Conservation (phyloP, 2,113 vertebrate genomes). For the Pelecanoides urinatrix region DNA sequence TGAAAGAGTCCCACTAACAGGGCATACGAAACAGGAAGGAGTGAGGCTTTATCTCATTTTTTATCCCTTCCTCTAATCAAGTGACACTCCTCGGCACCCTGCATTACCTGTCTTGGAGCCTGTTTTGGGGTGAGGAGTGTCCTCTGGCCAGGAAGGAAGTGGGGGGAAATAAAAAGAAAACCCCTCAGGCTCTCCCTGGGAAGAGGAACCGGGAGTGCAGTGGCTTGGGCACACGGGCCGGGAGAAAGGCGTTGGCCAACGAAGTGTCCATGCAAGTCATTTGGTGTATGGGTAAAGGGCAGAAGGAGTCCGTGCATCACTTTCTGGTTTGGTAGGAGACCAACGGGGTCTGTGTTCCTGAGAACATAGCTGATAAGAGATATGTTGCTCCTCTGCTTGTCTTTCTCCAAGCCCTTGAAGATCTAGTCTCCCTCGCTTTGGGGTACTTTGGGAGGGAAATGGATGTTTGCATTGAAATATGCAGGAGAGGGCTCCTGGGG, state of each 20-base stretch:
- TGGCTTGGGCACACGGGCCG: neutral
- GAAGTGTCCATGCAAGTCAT: neutral
- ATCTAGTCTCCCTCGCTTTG: too few species aligned
- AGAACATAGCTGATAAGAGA: neutral
- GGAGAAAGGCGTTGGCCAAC: neutral
- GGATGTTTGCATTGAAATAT: neutral
- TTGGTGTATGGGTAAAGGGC: neutral
- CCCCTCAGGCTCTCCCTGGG: neutral
- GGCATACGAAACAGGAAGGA: neutral
- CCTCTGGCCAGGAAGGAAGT: neutral
- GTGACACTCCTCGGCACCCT: neutral
- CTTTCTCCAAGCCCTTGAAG: neutral
- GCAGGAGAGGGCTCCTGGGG: neutral
- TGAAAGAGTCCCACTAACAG: neutral
- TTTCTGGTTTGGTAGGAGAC: neutral
- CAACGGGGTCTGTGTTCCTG: rapidly evolving
- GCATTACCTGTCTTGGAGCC: constrained; percentile 24
- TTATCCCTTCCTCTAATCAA: constrained; percentile 17
- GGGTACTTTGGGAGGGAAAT: neutral
- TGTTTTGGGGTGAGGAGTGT: neutral
- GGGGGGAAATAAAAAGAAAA: constrained; percentile 28
- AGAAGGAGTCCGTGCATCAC: neutral
- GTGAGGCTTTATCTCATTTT: neutral
- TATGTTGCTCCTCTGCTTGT: neutral
- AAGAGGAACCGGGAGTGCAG: neutral